Evolutionary conservation across 1,140 invertebrate species (phyloP).

Genomic region (Stegodyphus mimosarum): DNA sequence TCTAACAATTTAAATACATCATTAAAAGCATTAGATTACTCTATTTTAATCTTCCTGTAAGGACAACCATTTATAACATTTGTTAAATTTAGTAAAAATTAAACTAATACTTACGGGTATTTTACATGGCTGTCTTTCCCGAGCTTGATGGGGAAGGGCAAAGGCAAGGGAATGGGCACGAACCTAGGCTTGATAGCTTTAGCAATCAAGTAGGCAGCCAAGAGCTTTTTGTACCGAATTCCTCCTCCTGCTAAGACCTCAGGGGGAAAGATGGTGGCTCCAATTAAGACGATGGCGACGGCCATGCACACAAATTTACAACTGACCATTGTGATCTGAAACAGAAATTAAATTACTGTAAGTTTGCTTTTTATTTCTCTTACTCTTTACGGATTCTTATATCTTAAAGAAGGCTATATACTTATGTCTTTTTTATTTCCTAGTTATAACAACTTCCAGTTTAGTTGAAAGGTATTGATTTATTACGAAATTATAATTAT

Average conservation of each 20-base stretch:
- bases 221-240: slow-evolving; percentile 25
- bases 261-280: slow-evolving; percentile 40
- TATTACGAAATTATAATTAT: too few species aligned
- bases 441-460: too few species aligned
- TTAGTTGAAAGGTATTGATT: too few species aligned
- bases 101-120: slow-evolving; percentile 53
- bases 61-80: too few species aligned
- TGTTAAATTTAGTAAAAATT: too few species aligned
- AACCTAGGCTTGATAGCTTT: slow-evolving; percentile 58
- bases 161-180: slow-evolving; percentile 47
- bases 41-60: too few species aligned
- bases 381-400: too few species aligned
- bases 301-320: slow-evolving; percentile 40
- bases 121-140: slow-evolving; percentile 53
- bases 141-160: slow-evolving; percentile 58
- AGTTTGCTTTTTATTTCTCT: neutral
- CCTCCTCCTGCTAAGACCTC: slow-evolving; percentile 28
- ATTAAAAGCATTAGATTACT: too few species aligned
- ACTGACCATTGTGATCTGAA: slow-evolving; percentile 47
- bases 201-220: slow-evolving; percentile 47
- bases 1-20: too few species aligned
- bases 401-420: too few species aligned
- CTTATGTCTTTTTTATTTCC: too few species aligned
- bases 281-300: slow-evolving; percentile 3
- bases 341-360: neutral